Base-by-base conservation (phyloP, 2,797 vertebrate genomes). In the Arremon aurantiirostris region DNA sequence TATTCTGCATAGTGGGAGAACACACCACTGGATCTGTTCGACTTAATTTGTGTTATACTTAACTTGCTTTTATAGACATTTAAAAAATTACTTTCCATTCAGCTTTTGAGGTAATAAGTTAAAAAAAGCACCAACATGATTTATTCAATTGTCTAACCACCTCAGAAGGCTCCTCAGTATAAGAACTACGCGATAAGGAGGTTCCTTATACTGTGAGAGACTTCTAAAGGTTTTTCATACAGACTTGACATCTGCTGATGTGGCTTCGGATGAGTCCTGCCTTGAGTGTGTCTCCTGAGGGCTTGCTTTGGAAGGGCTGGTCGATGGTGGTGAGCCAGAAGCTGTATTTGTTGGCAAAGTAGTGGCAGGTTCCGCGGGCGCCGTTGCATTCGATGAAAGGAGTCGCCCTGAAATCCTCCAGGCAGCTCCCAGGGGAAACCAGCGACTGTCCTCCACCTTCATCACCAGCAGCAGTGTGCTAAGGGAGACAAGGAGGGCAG, bases 201-300 rank as follows among this genome's bases (percentile, higher is more conserved):
- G 81, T 69, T 92, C 72, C 50, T 96, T 93, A 91, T 55, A 91
- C 90, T 21, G 76, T 57, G 77, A 89, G 90, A 90, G 63, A 28
- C 86, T 86, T 78, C 99, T 98, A 99, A 97, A 99, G 96, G 98
- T 99, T 99, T 98, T 99, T 99, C 99, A 99, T 99, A 97, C 99
- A 99, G 94, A 99, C 99, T 98, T 99, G 99, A 95, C 99, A 99
- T 85, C 99, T 99, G 98, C 99, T 99, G 97, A 99, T 99, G 72
- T 99, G 99, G 4, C 98, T 98, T 94, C 99, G 98, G 89, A 99
- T 98, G 97, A 99, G 99, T 82, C 99, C 99, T 3, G 99, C 99
- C 97, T 99, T 99, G 64, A 99, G 98, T 0, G 99, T 99, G 96
- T 99, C 99, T 28, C 98, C 86, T 0, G 97, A 92, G 0, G 98